Percentiles rank a stretch among this genome's conserved stretches.
Conservation (phyloP, 2,113 vertebrate species). For the Psilopogon haemacephalus region DNA sequence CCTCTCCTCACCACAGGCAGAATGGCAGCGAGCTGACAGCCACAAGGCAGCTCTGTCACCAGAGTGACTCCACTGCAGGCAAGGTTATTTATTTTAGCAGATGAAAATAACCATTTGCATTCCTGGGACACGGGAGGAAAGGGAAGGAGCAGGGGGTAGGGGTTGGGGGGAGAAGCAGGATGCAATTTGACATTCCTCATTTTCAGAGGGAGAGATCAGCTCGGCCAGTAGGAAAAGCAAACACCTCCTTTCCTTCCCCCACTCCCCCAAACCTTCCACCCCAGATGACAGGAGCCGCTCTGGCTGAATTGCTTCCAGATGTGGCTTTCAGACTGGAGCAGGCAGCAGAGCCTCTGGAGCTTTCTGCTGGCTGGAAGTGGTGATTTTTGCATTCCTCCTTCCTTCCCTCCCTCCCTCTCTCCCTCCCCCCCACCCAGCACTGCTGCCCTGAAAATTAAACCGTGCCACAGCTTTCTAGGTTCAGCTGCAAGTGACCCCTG, state of each 20-base stretch:
- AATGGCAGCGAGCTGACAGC: background rate
- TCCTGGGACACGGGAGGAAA: background rate
- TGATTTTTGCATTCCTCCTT: slow-evolving; percentile 56
- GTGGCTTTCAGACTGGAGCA: slow-evolving; percentile 43
- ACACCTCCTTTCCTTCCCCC: slow-evolving; percentile 21
- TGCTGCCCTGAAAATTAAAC: slow-evolving; percentile 22
- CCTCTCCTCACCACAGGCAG: background rate
- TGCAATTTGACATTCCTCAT: background rate
- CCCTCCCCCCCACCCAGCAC: background rate
- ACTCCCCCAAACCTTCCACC: slow-evolving; percentile 3
- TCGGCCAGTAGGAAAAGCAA: slow-evolving; percentile 44
- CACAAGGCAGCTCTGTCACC: slow-evolving; percentile 40
- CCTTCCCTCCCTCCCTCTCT: background rate
- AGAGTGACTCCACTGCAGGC: background rate
- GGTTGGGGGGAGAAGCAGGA: background rate
- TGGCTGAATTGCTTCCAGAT: slow-evolving; percentile 72
- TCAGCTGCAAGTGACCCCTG: slow-evolving; percentile 29
- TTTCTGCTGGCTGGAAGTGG: slow-evolving; percentile 41
- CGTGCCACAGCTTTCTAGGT: slow-evolving; percentile 23
- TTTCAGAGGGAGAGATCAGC: background rate
- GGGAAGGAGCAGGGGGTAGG: background rate
- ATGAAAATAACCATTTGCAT: background rate
- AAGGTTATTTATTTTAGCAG: background rate
- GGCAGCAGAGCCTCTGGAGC: background rate
- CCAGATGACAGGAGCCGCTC: slow-evolving; percentile 51